These are phyloP conservation scores for Rhynchomys soricoides DNA, from an alignment of 2,113 vertebrate genomes.

Conservation along the genomic window DNA sequence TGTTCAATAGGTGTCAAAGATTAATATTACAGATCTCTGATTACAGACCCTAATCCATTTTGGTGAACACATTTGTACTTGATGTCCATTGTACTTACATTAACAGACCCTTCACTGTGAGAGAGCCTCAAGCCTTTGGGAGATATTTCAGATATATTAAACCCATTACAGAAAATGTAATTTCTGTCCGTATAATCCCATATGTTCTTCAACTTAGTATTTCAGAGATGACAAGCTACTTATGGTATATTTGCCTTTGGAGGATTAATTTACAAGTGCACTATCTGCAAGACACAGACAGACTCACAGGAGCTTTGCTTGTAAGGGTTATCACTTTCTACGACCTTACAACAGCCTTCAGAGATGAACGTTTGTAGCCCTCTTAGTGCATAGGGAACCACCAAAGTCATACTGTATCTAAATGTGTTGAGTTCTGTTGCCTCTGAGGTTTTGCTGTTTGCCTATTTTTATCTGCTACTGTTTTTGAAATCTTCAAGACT, in stretches of 20 bases:
- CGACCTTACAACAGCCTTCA: slow-evolving; percentile 90
- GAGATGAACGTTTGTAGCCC: slow-evolving; percentile 91
- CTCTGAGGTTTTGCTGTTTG: slow-evolving; percentile 4
- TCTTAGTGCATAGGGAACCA: slow-evolving; percentile 82
- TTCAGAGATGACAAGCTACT: slow-evolving; percentile 93
- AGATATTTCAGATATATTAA: slow-evolving; percentile 93
- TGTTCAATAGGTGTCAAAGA: slow-evolving; percentile 88
- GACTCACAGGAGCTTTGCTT: slow-evolving; percentile 90
- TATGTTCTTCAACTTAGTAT: slow-evolving; percentile 96
- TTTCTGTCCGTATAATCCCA: slow-evolving; percentile 96
- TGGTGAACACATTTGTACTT: slow-evolving; percentile 89
- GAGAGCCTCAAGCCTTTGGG: slow-evolving; percentile 84
- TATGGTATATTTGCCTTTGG: slow-evolving; percentile 94
- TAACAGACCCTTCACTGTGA: slow-evolving; percentile 86
- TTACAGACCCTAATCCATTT: slow-evolving; percentile 91
- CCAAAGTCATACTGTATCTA: slow-evolving; percentile 60
- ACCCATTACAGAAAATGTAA: slow-evolving; percentile 95
- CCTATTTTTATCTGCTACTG: slow-evolving; percentile 19
- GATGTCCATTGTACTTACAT: slow-evolving; percentile 87
- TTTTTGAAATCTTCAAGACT: not conserved
- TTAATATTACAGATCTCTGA: slow-evolving; percentile 90
- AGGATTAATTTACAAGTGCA: slow-evolving; percentile 94
- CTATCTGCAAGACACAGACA: slow-evolving; percentile 88
- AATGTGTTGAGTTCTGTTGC: slow-evolving; percentile 27
- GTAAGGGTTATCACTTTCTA: slow-evolving; percentile 94